Percentiles rank a stretch among this genome's conserved stretches.
Evolutionary conservation across 2,888 invertebrate genomes (phyloP).

Genomic region (Marasmarcha lunaedactyla): DNA sequence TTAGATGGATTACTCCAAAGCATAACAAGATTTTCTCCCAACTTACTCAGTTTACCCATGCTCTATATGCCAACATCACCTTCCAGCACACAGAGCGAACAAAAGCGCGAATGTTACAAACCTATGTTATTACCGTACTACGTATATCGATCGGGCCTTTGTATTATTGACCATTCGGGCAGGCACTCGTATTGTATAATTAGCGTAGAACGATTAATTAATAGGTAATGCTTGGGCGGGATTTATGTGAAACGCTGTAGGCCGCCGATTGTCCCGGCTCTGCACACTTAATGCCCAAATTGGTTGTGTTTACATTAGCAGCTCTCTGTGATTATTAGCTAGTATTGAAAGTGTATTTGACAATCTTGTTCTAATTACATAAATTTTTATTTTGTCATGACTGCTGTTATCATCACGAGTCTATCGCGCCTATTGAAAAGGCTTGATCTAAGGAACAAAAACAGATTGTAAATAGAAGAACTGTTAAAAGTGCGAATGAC

Average conservation of each 20-base stretch:
- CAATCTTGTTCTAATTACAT: no score
- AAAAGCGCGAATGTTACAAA: constrained; percentile 26
- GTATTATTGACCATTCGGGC: constrained; percentile 42
- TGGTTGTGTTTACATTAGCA: neutral
- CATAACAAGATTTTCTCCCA: no score
- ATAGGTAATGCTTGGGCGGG: constrained; percentile 37
- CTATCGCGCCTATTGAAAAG: no score
- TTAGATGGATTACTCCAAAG: no score
- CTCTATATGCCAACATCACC: no score
- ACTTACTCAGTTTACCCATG: no score
- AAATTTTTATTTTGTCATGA: no score
- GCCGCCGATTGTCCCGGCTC: neutral
- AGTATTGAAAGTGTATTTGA: no score
- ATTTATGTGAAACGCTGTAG: neutral
- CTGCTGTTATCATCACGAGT: no score
- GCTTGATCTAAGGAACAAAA: no score
- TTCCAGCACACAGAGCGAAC: constrained; percentile 17
- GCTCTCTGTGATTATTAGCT: neutral
- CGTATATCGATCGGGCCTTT: constrained; percentile 23
- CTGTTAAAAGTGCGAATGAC: neutral
- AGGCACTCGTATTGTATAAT: constrained; percentile 53
- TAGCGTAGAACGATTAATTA: constrained; percentile 61
- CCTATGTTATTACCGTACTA: constrained; percentile 18
- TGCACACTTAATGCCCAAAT: neutral
- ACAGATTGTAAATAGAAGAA: constrained; percentile 23